phyloP scores from a whole-genome alignment of 30 jellyfish, hydroid and myxozoan species.

The Aurelia coerulea region DNA sequence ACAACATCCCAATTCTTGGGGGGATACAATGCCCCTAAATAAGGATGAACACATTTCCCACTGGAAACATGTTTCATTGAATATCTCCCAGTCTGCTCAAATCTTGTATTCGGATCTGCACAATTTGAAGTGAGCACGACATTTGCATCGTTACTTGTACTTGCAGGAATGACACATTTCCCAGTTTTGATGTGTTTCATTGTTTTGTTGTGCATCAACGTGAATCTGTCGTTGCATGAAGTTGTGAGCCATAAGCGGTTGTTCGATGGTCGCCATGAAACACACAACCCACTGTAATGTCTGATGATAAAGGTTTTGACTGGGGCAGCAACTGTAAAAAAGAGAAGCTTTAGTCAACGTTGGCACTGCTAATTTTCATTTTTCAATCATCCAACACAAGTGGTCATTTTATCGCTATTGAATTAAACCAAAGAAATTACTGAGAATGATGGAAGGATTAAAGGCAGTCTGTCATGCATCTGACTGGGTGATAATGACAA shows the following conservation, averaged over 20 bases:
- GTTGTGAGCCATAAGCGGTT: constrained; percentile 19
- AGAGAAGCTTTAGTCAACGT: neutral
- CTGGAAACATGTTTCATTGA: constrained; percentile 54
- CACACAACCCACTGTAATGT: constrained; percentile 65
- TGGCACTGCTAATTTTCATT: too few relatives aligned
- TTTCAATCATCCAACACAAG: too few relatives aligned
- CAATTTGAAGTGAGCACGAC: constrained; percentile 41
- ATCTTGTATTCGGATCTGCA: constrained; percentile 16
- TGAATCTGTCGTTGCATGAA: constrained; percentile 45
- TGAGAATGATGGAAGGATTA: too few relatives aligned
- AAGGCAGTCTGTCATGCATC: too few relatives aligned
- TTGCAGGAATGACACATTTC: constrained; percentile 53
- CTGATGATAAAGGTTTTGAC: constrained; percentile 31
- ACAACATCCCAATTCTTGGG: constrained; percentile 36
- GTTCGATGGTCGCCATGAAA: constrained; percentile 20
- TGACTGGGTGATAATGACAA: too few relatives aligned
- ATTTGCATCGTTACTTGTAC: constrained; percentile 9
- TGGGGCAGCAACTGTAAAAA: constrained; percentile 28
- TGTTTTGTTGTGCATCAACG: constrained; percentile 2
- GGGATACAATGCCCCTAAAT: constrained; percentile 37
- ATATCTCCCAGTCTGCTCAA: constrained; percentile 34
- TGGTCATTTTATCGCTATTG: too few relatives aligned
- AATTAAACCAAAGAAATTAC: too few relatives aligned
- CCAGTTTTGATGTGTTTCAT: constrained; percentile 49
- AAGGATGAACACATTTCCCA: constrained; percentile 78